Evolutionary conservation across 2,797 vertebrate genomes (phyloP).

Genomic region (Typhlichthys subterraneus): DNA sequence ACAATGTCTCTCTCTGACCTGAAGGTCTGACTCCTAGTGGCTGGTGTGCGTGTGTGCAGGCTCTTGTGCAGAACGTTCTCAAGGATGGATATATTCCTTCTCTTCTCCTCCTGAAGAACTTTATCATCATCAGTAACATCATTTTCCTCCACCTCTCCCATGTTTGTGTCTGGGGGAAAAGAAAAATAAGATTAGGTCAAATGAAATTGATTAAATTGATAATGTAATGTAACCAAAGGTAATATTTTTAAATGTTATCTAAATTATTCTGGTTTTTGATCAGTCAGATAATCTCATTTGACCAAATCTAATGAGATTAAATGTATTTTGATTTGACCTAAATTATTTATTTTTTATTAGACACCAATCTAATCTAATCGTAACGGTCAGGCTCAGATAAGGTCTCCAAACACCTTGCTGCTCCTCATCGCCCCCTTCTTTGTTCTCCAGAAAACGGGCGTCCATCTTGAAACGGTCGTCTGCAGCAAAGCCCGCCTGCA

Average conservation of each 20-base stretch:
- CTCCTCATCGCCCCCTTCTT: slow-evolving; percentile 68
- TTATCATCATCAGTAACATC: too few species aligned
- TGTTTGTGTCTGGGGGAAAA: slow-evolving; percentile 47
- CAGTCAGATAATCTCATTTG: too few species aligned
- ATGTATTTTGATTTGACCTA: too few species aligned
- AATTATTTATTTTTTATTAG: too few species aligned
- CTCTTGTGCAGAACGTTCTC: slow-evolving; percentile 79
- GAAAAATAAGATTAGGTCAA: too few species aligned
- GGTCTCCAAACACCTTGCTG: slow-evolving; percentile 29
- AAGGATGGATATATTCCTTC: slow-evolving; percentile 86
- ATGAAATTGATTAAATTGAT: too few species aligned
- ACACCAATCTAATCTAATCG: not conserved
- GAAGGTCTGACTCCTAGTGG: slow-evolving; percentile 81
- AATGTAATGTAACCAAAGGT: too few species aligned
- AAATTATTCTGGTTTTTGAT: too few species aligned
- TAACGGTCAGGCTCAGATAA: not conserved
- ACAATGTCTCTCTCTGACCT: slow-evolving; percentile 69
- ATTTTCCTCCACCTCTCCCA: slow-evolving; percentile 36
- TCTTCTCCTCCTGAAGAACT: slow-evolving; percentile 85
- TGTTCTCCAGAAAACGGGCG: slow-evolving; percentile 87
- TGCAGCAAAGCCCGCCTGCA: slow-evolving; percentile 88
- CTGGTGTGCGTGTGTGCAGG: slow-evolving; percentile 54
- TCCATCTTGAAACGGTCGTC: slow-evolving; percentile 94
- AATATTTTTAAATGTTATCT: too few species aligned
- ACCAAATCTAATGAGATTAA: too few species aligned